These are phyloP conservation scores for Megaptera novaeangliae DNA, from an alignment of 2,113 vertebrate species.

Conservation along the genomic window DNA sequence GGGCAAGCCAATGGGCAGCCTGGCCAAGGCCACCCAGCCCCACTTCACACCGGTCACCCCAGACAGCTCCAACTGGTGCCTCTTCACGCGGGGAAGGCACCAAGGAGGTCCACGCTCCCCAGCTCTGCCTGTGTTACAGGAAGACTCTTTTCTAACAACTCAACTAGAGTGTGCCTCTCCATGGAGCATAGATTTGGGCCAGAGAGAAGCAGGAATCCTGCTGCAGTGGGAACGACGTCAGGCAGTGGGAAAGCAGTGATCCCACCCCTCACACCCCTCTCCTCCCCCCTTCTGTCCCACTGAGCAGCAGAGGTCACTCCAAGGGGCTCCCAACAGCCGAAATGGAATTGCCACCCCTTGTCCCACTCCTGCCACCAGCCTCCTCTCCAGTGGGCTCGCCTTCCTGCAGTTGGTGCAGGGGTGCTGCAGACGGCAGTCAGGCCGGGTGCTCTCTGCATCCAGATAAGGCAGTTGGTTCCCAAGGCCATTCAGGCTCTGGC, in stretches of 20 bases:
- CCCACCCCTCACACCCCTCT: background rate
- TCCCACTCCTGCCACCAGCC: background rate
- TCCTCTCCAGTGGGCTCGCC: background rate
- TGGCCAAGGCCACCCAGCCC: background rate
- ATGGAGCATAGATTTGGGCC: background rate
- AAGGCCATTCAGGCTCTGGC: background rate
- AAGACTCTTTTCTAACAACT: background rate
- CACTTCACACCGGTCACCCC: background rate
- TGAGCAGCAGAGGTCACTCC: background rate
- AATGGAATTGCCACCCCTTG: background rate
- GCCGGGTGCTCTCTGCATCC: background rate
- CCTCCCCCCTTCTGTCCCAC: background rate
- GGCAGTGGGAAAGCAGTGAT: background rate
- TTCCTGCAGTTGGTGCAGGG: background rate
- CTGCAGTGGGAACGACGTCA: too few relatives aligned
- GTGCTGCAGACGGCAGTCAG: background rate
- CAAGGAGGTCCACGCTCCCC: background rate
- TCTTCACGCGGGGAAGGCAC: background rate
- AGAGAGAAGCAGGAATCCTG: background rate
- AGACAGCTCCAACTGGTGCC: background rate
- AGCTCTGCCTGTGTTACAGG: background rate
- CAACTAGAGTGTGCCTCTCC: background rate
- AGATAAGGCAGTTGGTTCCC: background rate
- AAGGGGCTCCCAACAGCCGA: background rate
- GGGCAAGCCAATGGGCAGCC: background rate